Conservation (phyloP, 2,113 vertebrate species). For the Microtus montanus region DNA sequence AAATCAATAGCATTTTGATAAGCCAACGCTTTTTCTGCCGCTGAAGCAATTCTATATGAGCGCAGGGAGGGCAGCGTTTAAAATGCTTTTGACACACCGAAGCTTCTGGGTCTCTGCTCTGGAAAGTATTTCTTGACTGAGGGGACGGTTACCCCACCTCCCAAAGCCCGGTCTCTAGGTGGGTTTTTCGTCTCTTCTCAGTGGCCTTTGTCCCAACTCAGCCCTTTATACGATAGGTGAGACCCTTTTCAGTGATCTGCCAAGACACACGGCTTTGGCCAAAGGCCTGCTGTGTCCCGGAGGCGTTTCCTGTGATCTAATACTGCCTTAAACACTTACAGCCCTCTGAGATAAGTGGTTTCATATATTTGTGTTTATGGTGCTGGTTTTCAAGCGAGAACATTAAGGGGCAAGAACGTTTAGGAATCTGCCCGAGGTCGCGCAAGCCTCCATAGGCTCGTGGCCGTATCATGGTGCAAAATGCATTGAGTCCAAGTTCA, state of each 20-base stretch:
- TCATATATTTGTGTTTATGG: neutral
- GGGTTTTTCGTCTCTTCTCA: neutral
- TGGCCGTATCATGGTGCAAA: neutral
- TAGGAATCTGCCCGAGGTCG: neutral
- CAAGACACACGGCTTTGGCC: neutral
- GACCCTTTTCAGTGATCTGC: slow-evolving; percentile 2
- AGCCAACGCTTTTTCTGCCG: neutral
- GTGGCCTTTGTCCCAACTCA: neutral
- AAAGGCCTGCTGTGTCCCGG: neutral
- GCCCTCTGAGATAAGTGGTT: neutral
- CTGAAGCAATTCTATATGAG: neutral
- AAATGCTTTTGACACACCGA: slow-evolving; percentile 54
- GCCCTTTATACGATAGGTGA: neutral
- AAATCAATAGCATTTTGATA: slow-evolving; percentile 59
- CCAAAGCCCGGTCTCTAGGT: neutral
- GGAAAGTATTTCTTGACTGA: slow-evolving; percentile 47
- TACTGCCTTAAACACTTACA: slow-evolving; percentile 3
- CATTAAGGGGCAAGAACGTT: neutral
- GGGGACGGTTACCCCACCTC: neutral
- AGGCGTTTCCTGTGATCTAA: neutral
- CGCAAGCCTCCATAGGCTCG: neutral
- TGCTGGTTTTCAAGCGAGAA: neutral
- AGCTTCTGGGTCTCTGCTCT: slow-evolving; percentile 32
- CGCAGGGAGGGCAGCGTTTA: neutral
- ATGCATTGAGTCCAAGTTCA: neutral